phyloP scores from a whole-genome alignment of 1,140 invertebrate species.

The Monochamus saltuarius region DNA sequence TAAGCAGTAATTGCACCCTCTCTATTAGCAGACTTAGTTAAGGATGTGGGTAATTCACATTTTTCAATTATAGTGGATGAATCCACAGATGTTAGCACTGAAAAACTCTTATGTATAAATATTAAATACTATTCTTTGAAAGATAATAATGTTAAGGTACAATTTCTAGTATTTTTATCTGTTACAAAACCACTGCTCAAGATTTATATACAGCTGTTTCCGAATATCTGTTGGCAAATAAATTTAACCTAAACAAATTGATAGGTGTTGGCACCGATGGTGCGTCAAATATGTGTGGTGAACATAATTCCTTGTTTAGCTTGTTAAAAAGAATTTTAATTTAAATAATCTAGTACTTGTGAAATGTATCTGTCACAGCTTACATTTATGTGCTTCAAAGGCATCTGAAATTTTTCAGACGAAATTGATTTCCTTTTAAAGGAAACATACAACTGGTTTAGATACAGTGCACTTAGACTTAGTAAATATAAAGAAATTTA shows the following conservation, averaged over 20 bases:
- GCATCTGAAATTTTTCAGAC: constrained; percentile 15
- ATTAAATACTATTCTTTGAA: constrained; percentile 11
- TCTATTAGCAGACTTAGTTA: constrained; percentile 8
- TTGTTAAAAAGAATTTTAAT: constrained; percentile 12
- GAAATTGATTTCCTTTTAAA: constrained; percentile 15
- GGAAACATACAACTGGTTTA: constrained; percentile 18
- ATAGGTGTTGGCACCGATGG: constrained; percentile 13
- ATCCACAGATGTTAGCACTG: constrained; percentile 11
- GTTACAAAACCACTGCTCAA: constrained; percentile 3
- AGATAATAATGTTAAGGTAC: constrained; percentile 5
- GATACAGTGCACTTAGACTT: not conserved
- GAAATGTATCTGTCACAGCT: constrained; percentile 16
- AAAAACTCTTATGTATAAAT: constrained; percentile 14
- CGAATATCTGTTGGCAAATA: not conserved
- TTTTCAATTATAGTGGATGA: constrained; percentile 19
- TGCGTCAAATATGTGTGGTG: constrained; percentile 1
- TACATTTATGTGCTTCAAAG: constrained; percentile 12
- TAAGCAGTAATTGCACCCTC: constrained; percentile 12
- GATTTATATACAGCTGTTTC: not conserved
- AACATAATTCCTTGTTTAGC: constrained; percentile 11
- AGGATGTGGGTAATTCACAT: too few relatives aligned
- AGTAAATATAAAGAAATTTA: constrained; percentile 15
- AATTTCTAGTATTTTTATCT: constrained; percentile 11
- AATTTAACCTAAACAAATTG: constrained; percentile 13
- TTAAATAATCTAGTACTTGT: constrained; percentile 10